phyloP scores from a whole-genome alignment of 2,113 vertebrate genomes.

The Chaetorhynchus papuensis region DNA sequence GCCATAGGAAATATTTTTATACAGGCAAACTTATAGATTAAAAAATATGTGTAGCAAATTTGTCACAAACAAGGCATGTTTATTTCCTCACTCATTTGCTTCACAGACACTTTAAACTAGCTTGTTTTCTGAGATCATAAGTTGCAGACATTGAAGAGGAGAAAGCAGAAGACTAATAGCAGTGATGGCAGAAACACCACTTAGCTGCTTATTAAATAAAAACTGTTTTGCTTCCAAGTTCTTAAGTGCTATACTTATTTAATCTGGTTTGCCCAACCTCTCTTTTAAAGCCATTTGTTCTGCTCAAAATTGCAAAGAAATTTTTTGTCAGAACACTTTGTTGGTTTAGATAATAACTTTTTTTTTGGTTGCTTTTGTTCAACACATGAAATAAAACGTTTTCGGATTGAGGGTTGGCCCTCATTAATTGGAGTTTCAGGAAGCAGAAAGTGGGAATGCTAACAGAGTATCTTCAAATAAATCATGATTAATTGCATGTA shows the following conservation, averaged over 20 bases:
- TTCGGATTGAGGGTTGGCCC: conserved; percentile 46
- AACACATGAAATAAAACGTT: not conserved
- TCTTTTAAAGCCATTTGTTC: conserved; percentile 1
- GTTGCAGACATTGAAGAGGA: not conserved
- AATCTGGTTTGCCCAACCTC: conserved; percentile 12
- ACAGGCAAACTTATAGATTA: not conserved
- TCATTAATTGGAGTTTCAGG: conserved; percentile 61
- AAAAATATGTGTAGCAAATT: not conserved
- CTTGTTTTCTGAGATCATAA: not conserved
- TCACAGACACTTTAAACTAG: not conserved
- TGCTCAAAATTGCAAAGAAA: not conserved
- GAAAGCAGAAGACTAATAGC: not conserved
- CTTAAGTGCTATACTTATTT: not conserved
- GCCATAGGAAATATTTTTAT: not conserved
- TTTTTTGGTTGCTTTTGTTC: not conserved
- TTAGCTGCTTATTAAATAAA: conserved; percentile 20
- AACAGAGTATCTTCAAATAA: conserved; percentile 65
- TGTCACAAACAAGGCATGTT: not conserved
- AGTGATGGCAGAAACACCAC: not conserved
- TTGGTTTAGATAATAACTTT: conserved; percentile 6
- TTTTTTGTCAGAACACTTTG: not conserved
- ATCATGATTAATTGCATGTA: conserved; percentile 64
- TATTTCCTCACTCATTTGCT: not conserved
- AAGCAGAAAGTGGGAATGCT: conserved; percentile 55
- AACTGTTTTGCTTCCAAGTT: not conserved